Evolutionary conservation across 2,797 vertebrate genomes (phyloP), one percentile per base, ranked within the genome.

Genomic region (Hypotaenidia okinawae): DNA sequence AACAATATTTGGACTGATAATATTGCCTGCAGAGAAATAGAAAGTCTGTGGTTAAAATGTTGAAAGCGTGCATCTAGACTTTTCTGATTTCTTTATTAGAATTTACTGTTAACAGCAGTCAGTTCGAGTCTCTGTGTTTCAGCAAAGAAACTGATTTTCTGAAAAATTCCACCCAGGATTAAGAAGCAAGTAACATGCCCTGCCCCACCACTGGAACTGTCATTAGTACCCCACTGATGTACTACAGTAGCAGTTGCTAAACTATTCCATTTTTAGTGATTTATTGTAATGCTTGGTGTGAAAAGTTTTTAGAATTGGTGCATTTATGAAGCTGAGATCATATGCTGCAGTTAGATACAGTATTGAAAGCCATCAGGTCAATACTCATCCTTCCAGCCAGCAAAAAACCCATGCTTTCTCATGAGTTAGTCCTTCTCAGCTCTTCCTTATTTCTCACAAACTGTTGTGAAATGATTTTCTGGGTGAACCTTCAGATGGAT

Each of bases 1-100:
- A 84, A 51, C 58, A 84, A 39, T 89, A 94, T 85, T 95, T 87
- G 75, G 72, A 64, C 82, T 87, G 49, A 85, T 93, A 94, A 67
- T 85, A 69, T 18, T 90, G 52, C 62, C 41, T 83, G 64, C 37
- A 74, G 33, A 58, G 45, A 77, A 82, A 66, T 16, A 86, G 79
- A 14, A 91, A 70, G 49, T 90, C 73, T 45, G 66, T 58, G 30
- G 63, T 73, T 93, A 7, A 67, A 95, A 39, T 19, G 7, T 84
- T 58, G 19, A 16, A 90, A 84, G n/a, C 30, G 6, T 35, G 11
- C 41, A 35, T 55, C 69, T 88, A 84, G 85, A 55, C 8, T 84
- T 84, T 77, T 81, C 61, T 69, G 85, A 94, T 95, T 95, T 45
- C 79, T 2, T 33, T 64, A 77, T 89, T 81, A 69, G 64, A 80